Evolutionary conservation across 2,797 vertebrate species (phyloP).

Genomic region (Hyperoplus immaculatus): DNA sequence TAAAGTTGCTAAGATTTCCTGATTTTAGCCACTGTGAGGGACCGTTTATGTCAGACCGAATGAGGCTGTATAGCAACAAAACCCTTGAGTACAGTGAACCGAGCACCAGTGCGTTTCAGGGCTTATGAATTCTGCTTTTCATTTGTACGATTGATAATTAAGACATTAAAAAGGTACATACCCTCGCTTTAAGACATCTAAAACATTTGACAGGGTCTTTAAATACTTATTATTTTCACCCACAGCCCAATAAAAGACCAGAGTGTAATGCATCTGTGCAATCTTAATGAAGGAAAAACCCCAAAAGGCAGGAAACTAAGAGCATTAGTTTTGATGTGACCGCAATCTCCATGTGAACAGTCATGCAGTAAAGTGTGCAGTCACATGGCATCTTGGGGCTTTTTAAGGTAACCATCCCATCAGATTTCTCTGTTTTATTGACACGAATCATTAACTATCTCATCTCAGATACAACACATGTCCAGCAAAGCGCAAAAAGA

Average conservation of each 20-base stretch:
- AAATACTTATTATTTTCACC: neutral
- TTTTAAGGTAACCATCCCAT: conserved; percentile 51
- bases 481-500: conserved; percentile 92
- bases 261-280: neutral
- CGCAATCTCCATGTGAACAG: neutral
- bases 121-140: neutral
- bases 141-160: neutral
- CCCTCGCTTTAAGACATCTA: neutral
- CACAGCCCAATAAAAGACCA: neutral
- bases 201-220: neutral
- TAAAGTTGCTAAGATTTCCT: neutral
- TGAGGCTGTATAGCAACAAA: neutral
- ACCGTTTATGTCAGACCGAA: too few relatives aligned
- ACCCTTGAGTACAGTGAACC: neutral
- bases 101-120: neutral
- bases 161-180: neutral
- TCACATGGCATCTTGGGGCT: conserved; percentile 1
- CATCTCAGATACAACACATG: conserved; percentile 91
- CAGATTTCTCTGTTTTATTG: conserved; percentile 86
- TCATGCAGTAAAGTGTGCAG: conserved; percentile 8
- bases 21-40: neutral
- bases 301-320: conserved; percentile 26
- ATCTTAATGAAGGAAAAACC: conserved; percentile 13
- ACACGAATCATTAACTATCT: conserved; percentile 90
- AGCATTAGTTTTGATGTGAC: conserved; percentile 14